Percentiles rank a stretch among this genome's conserved stretches.
phyloP scores from a whole-genome alignment of 2,888 invertebrate genomes.

The Scaptomyza parva region DNA sequence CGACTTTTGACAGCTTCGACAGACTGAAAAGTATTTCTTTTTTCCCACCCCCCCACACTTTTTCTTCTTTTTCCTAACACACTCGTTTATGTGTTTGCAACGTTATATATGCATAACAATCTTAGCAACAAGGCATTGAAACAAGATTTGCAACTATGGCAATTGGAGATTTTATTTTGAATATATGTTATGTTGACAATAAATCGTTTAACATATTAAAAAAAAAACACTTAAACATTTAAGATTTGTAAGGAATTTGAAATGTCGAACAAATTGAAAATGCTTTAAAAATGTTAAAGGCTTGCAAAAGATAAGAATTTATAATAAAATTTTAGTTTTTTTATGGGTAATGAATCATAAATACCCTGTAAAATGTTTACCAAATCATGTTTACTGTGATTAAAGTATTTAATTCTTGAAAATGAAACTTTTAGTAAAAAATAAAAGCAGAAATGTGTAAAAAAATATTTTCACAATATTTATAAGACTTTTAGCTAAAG shows the following conservation, averaged over 20 bases:
- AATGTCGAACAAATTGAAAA: slow-evolving; percentile 9
- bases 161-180: background rate
- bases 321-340: slow-evolving; percentile 1
- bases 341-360: background rate
- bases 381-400: no score
- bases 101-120: background rate
- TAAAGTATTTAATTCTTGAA: no score
- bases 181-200: background rate
- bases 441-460: no score
- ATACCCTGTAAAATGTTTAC: slow-evolving; percentile 2
- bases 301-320: slow-evolving; percentile 45
- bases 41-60: no score
- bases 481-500: background rate
- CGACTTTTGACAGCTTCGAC: slow-evolving; percentile 63
- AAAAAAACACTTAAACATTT: background rate
- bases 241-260: background rate
- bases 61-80: background rate
- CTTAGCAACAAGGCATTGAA: slow-evolving; percentile 1
- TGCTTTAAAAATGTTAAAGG: slow-evolving; percentile 37
- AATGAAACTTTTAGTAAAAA: no score
- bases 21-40: slow-evolving; percentile 38
- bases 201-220: background rate
- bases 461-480: no score
- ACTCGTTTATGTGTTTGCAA: background rate
- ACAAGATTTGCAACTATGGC: slow-evolving; percentile 2